Evolutionary conservation across 2,113 vertebrate genomes (phyloP), one percentile per base, ranked within the genome.

Genomic region (Microtus richardsoni): DNA sequence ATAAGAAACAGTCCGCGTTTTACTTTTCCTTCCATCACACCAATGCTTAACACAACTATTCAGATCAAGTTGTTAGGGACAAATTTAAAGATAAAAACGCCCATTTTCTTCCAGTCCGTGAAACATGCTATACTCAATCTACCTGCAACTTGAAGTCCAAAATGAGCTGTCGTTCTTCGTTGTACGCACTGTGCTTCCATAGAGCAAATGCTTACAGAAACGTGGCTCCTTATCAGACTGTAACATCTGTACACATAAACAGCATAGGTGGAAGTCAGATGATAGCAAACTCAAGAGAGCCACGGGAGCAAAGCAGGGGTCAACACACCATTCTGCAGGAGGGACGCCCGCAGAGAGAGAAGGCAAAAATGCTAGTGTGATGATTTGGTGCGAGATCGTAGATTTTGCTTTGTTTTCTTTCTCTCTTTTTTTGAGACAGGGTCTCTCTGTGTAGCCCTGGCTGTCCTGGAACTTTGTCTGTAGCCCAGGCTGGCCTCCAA

Each of bases 1-100:
- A 96, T 95, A 98, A 98, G 97, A 98, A 98, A 97, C 68, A 49
- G 39, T 96, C 98, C 10, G 58, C 44, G 39, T 44, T 11, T 41
- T 28, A 19, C 62, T 49, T 70, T 68, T n/a, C 44, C 41, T 71
- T 66, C 44, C 24, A 3, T 44, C 41, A 22, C 24, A n/a, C 7
- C 47, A 14, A 16, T 70, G 64, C 44, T n/a, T 71, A 71, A 52
- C 47, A 54, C 13, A 52, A 86, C 84, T 87, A 52, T 71, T 70
- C 64, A 70, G 44, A 54, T 21, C 49, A 86, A 86, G 44, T 26
- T 87, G 85, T 71, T 68, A 39, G 85, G 26, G 36, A 68, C 33
- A 39, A 87, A 87, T 26, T 52, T 70, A 54, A 87, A 71, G 36
- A 28, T 47, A 70, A 71, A 71, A 70, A 9, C 16, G 28, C 12